Base-by-base conservation (phyloP, 2,113 vertebrate species). In the Heterotilapia buettikoferi region DNA sequence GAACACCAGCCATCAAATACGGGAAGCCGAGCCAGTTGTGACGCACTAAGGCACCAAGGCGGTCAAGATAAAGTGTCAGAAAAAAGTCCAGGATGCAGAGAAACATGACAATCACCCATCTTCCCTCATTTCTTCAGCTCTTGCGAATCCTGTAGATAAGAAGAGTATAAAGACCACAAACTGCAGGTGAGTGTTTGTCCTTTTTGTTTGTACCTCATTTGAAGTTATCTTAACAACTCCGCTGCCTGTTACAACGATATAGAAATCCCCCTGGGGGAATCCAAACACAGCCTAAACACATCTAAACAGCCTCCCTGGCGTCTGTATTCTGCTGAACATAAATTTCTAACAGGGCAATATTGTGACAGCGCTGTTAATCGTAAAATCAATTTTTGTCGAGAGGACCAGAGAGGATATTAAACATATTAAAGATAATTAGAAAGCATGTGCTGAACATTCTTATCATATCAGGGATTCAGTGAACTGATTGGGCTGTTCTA, bases 101-200 rank as follows among this genome's bases (percentile, higher is more conserved):
- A 40, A 18, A 68, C 7, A 59, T 9, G 12, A 73, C 3, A 36
- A 6, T 33, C 29, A 52, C 10, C 16, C 7, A 13, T 78, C 31
- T 56, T 80, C 18, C 14, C 3, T 71, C 29, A 19, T 54, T 43
- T 53, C 86, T 86, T 87, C 45, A 33, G 1, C 33, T 73, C 3
- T 4, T 14, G 2, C 26, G 73, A 29, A n/a, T 84, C 73, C 61
- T 52, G 36, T 78, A 24, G 66, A 82, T 14, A 71, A 83, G n/a
- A 78, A 6, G 40, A 82, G 10, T 52, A 87, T 14, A 43, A 21
- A 53, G 19, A 5, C 21, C 21, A 59, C 53, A 57, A 86, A 53
- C 78, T 80, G 26, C 57, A 93, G 92, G 93, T 93, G 16, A 43
- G 76, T 82, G 61, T 54, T 43, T 54, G 57, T 45, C 82, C 6